Base-by-base conservation (phyloP, 2,888 invertebrate species). In the Tridacna gigas region DNA sequence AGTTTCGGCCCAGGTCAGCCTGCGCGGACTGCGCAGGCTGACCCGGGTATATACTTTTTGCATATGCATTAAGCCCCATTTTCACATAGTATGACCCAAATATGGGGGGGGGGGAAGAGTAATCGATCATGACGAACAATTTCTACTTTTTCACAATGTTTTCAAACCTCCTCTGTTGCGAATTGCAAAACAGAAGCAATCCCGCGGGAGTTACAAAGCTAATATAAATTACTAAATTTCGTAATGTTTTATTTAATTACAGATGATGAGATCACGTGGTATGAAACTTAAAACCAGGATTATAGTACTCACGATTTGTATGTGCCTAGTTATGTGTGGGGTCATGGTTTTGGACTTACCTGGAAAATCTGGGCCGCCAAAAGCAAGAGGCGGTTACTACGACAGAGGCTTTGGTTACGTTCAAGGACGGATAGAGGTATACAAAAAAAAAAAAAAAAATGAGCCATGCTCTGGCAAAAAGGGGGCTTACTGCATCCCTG, bases 381-480 rank as follows among this genome's bases (percentile, higher is more conserved):
- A 25, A 51, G 22, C 25, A 0, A n/a, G 25, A 25, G 37, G 9
- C 20, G 22, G 45, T 15, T 47, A 71, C 47, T 71, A 71, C 37
- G 71, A 78, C 11, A n/a, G 51, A 0, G 71, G 69, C 3, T 22
- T 78, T 0, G 78, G 78, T 22, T 56, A 69, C 47, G 15, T 78
- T n/a, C 78, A 78, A 63, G 78, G 78, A 13, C 78, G 71, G 12
- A 51, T 78, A 56, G 78, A 78, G 78, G 78, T 78, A 47, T n/a
- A n/a, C n/a, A n/a, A n/a, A n/a, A n/a, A n/a, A n/a, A n/a, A n/a
- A n/a, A n/a, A n/a, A n/a, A n/a, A n/a, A n/a, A n/a, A n/a, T n/a
- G n/a, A n/a, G n/a, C n/a, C n/a, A n/a, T n/a, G n/a, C n/a, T n/a
- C n/a, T n/a, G n/a, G n/a, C n/a, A n/a, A n/a, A n/a, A n/a, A n/a